Conservation (phyloP, 2,888 invertebrate genomes). For the Noctua fimbriata region DNA sequence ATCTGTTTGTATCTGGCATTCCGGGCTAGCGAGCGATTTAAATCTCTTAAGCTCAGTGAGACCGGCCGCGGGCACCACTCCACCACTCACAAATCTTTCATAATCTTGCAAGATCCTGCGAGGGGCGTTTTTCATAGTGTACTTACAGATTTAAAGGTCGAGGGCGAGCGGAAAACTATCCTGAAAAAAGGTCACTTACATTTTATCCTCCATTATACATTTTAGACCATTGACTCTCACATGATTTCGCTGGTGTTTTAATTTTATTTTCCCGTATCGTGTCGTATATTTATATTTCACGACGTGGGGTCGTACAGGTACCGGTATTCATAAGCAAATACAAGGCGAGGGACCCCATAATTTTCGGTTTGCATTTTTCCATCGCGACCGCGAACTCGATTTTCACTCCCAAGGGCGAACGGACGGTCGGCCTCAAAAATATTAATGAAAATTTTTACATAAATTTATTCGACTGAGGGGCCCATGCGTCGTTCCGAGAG, state of each 20-base stretch:
- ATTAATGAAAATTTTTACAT: conserved; percentile 91
- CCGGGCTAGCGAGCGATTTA: conserved; percentile 89
- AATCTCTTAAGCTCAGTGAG: conserved; percentile 89
- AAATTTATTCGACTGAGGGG: conserved; percentile 90
- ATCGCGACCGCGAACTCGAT: conserved; percentile 90
- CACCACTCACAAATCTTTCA: conserved; percentile 90
- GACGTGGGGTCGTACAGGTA: conserved; percentile 78
- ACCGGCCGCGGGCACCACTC: conserved; percentile 85
- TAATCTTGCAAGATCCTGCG: conserved; percentile 87
- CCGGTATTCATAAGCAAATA: conserved; percentile 90
- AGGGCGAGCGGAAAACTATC: conserved; percentile 71
- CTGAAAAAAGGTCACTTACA: conserved; percentile 67
- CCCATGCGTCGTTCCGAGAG: conserved; percentile 83
- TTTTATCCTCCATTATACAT: conserved; percentile 68
- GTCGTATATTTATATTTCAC: conserved; percentile 83
- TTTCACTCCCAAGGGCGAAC: conserved; percentile 89
- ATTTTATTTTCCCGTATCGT: conserved; percentile 84
- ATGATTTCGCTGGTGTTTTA: conserved; percentile 76
- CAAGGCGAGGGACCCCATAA: conserved; percentile 89
- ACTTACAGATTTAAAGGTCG: conserved; percentile 75
- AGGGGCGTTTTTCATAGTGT: conserved; percentile 88
- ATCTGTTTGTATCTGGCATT: conserved; percentile 89
- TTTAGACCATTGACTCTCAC: conserved; percentile 71
- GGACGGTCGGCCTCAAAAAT: conserved; percentile 89
- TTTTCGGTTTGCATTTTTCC: conserved; percentile 91